Percentiles rank a stretch among this genome's conserved stretches.
phyloP scores from a whole-genome alignment of 2,113 vertebrate genomes.

The Lampris megalopsis region DNA sequence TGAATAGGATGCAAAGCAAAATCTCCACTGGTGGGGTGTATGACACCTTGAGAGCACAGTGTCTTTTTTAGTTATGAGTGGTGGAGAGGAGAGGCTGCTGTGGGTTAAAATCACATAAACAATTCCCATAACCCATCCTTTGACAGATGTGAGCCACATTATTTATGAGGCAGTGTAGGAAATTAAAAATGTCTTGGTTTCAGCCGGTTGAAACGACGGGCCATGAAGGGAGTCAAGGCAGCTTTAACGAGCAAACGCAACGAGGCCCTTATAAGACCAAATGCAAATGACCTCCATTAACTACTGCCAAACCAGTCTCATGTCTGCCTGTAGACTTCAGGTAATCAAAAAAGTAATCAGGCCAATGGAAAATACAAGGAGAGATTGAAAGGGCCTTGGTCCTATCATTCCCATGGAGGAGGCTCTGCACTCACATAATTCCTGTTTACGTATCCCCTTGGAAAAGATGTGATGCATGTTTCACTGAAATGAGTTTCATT shows the following conservation, averaged over 20 bases:
- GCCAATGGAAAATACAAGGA: slow-evolving; percentile 33
- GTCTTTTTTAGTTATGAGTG: background rate
- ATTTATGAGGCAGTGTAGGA: slow-evolving; percentile 57
- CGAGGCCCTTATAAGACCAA: slow-evolving; percentile 39
- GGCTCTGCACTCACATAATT: slow-evolving; percentile 48
- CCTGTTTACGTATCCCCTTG: slow-evolving; percentile 41
- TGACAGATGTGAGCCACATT: slow-evolving; percentile 23
- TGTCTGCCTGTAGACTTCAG: slow-evolving; percentile 12
- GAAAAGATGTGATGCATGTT: background rate
- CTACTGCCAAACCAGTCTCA: slow-evolving; percentile 20
- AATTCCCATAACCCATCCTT: slow-evolving; percentile 27
- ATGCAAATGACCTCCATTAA: slow-evolving; percentile 60
- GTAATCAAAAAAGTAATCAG: slow-evolving; percentile 59
- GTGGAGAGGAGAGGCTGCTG: background rate
- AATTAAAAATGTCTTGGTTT: slow-evolving; percentile 64
- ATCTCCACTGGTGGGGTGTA: slow-evolving; percentile 26
- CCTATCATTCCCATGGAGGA: slow-evolving; percentile 23
- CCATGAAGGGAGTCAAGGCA: slow-evolving; percentile 40
- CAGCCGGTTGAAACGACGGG: slow-evolving; percentile 57
- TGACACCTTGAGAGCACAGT: background rate
- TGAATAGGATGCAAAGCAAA: slow-evolving; percentile 24
- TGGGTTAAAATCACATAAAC: slow-evolving; percentile 35
- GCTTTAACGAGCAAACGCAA: slow-evolving; percentile 53
- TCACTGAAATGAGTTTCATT: slow-evolving; percentile 15
- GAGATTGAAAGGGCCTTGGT: slow-evolving; percentile 12